phyloP scores from a whole-genome alignment of 2,888 invertebrate genomes.

The Heliconius ethilla region DNA sequence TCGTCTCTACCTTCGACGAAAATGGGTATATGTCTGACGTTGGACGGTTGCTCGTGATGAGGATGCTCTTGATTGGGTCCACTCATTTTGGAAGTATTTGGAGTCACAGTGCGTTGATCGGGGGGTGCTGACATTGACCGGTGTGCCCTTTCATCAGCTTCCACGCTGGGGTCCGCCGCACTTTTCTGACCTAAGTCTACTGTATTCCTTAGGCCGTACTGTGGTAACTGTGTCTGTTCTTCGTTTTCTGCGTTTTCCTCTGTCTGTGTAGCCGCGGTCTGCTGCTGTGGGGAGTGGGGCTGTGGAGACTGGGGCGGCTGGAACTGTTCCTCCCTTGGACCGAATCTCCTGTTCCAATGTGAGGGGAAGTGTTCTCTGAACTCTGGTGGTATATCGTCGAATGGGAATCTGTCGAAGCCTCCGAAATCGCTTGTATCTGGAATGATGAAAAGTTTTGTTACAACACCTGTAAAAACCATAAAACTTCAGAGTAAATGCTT shows the following conservation, averaged over 20 bases:
- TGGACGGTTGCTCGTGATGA: constrained; percentile 64
- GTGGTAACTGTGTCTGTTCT: constrained; percentile 74
- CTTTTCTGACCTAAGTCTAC: constrained; percentile 89
- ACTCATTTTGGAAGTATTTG: constrained; percentile 63
- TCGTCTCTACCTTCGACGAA: constrained; percentile 93
- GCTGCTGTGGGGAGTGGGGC: constrained; percentile 57
- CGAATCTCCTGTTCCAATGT: constrained; percentile 72
- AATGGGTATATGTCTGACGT: constrained; percentile 92
- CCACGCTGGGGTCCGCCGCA: constrained; percentile 76
- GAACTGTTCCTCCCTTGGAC: constrained; percentile 62
- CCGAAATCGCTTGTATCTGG: constrained; percentile 78
- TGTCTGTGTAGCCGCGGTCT: constrained; percentile 72
- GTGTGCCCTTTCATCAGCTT: constrained; percentile 83
- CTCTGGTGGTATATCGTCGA: constrained; percentile 78
- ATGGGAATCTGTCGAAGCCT: constrained; percentile 80
- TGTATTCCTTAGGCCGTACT: constrained; percentile 88
- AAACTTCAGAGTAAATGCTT: background rate
- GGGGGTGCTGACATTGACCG: constrained; percentile 92
- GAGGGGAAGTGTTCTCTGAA: constrained; percentile 77
- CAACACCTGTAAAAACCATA: constrained; percentile 51
- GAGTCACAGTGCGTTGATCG: constrained; percentile 71
- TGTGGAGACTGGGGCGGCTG: constrained; percentile 55
- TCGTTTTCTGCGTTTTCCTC: constrained; percentile 60
- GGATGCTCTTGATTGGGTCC: constrained; percentile 62
- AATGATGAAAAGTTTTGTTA: constrained; percentile 62